phyloP scores from a whole-genome alignment of 2,797 vertebrate species.

The Streptopelia turtur region DNA sequence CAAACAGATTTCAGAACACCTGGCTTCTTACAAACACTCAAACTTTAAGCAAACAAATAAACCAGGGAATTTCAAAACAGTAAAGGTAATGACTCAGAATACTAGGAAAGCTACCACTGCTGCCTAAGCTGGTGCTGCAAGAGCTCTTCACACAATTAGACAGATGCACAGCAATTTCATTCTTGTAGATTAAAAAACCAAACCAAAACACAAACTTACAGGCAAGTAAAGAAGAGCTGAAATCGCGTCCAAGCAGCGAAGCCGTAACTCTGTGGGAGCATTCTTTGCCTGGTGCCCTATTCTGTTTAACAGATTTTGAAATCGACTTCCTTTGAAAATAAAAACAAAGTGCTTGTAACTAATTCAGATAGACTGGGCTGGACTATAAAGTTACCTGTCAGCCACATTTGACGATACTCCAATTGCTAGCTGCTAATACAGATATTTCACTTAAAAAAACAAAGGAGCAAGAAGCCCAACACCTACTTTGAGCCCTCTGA shows the following conservation, averaged over 20 bases:
- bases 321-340: slow-evolving; percentile 84
- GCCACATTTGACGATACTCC: too few relatives aligned
- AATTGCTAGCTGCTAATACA: too few relatives aligned
- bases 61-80: background rate
- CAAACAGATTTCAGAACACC: background rate
- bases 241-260: slow-evolving; percentile 90
- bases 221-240: slow-evolving; percentile 87
- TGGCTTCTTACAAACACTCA: background rate
- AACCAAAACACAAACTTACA: slow-evolving; percentile 75
- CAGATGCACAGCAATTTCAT: background rate
- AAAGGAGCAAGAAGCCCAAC: background rate
- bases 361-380: background rate
- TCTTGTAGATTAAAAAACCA: background rate
- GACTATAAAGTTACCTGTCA: background rate
- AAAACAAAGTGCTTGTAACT: background rate
- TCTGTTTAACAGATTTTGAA: slow-evolving; percentile 83
- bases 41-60: background rate
- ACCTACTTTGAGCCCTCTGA: background rate
- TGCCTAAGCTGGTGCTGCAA: background rate
- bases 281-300: slow-evolving; percentile 86
- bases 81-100: background rate
- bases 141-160: background rate
- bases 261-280: slow-evolving; percentile 85
- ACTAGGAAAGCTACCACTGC: background rate
- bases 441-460: background rate